Evolutionary conservation across 2,797 vertebrate species (phyloP).

Genomic region (Balearica regulorum): DNA sequence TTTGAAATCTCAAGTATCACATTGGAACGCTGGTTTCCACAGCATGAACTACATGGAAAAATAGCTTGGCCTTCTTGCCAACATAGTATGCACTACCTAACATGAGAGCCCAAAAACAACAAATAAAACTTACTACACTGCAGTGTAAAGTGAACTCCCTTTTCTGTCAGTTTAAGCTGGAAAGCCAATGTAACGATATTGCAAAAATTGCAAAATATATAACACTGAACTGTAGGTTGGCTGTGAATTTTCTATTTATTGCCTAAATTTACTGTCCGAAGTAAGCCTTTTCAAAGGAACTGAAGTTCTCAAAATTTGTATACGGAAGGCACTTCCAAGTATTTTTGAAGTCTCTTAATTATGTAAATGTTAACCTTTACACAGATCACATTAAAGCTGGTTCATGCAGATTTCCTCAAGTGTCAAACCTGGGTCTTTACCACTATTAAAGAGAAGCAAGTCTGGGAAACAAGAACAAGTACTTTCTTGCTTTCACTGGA

Average conservation of each 20-base stretch:
- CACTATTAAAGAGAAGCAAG: neutral
- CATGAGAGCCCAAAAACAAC: constrained; percentile 40
- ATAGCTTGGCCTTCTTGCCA: constrained; percentile 14
- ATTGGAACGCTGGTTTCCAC: constrained; percentile 38
- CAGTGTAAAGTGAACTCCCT: constrained; percentile 41
- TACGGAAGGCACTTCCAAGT: neutral
- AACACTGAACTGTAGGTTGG: neutral
- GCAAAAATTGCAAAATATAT: neutral
- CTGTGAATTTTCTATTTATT: neutral
- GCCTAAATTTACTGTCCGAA: neutral
- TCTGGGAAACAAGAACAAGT: neutral
- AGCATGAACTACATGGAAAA: constrained; percentile 60
- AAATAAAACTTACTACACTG: constrained; percentile 46
- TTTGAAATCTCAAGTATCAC: constrained; percentile 39
- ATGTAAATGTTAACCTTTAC: neutral
- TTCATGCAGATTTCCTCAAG: neutral
- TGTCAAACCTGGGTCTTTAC: neutral
- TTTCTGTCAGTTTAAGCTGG: constrained; percentile 34
- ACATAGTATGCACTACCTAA: constrained; percentile 23
- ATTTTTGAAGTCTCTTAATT: neutral
- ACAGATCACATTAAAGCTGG: neutral
- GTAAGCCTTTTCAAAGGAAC: neutral
- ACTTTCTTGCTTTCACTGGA: neutral
- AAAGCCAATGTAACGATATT: neutral
- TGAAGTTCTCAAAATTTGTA: neutral